Base-by-base conservation (phyloP, 2,888 invertebrate species). In the Odiellus spinosus region DNA sequence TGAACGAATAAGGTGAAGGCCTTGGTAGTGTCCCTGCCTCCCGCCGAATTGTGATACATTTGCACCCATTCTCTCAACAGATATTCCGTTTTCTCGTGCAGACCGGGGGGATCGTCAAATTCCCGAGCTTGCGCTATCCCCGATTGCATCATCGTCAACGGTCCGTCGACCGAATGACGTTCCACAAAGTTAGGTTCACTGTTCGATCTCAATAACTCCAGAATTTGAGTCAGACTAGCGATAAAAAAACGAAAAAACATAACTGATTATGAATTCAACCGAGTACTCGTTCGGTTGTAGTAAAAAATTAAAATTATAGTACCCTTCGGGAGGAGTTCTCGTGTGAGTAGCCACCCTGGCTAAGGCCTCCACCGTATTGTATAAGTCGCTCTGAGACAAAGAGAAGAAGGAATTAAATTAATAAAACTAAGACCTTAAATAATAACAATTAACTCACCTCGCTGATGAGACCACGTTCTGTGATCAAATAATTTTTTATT, bases 11-110 rank as follows among this genome's bases (percentile, higher is more conserved):
- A 70, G 53, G 84, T 80, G 67, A 96, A 93, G 36, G 91, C 86
- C 66, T 91, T 91, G 1, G 80, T 79, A 0, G 62, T 53, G 33
- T 56, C 53, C 35, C 55, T 49, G n/a, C 53, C 55, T 2, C 80
- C 77, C 14, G 53, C 55, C 3, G 82, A 80, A 15, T 79, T 78
- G 61, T 90, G 81, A 59, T 86, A 87, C 61, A 93, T 80, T 51
- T 76, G 77, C 14, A 95, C 84, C 98, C 98, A 99, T 62, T 98
- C 96, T 18, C 93, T 76, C 33, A 98, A 73, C 11, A 98, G 71
- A 59, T 74, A 84, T 66, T 98, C 96, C 0, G 93, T 91, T 66
- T 93, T 95, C 62, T 93, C 95, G 59, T 85, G 80, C 39, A 95
- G 71, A 18, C 88, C 91, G 1, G 87, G 87, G 2, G 93, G 93